Evolutionary conservation across 2,113 vertebrate genomes (phyloP).

Genomic region (Kryptolebias marmoratus): DNA sequence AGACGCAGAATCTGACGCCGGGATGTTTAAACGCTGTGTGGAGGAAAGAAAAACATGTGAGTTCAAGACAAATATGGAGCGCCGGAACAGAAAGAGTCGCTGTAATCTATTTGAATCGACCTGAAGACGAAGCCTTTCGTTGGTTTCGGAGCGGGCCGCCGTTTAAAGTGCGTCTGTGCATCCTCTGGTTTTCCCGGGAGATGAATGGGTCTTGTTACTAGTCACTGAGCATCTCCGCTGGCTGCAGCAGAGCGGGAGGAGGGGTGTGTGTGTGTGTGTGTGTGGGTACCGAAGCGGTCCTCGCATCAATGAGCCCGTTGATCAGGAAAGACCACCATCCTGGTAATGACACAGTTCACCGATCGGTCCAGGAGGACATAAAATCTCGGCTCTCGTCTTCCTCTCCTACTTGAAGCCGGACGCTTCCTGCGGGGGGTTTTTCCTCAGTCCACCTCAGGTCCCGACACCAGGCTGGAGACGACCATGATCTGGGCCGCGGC

Average conservation of each 20-base stretch:
- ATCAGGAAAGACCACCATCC: slow-evolving; percentile 69
- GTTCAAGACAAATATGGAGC: too few species aligned
- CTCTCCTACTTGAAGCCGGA: slow-evolving; percentile 47
- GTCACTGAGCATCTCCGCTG: slow-evolving; percentile 63
- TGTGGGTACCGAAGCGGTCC: slow-evolving; percentile 25
- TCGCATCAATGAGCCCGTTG: slow-evolving; percentile 75
- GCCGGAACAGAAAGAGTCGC: too few species aligned
- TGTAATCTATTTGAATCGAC: too few species aligned
- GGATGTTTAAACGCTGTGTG: not conserved
- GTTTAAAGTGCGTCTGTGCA: slow-evolving; percentile 10
- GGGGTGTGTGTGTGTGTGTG: not conserved
- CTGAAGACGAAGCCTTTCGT: too few species aligned
- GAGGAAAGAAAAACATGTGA: too few species aligned
- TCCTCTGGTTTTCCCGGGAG: slow-evolving; percentile 49
- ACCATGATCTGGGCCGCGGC: slow-evolving; percentile 50
- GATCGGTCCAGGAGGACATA: slow-evolving; percentile 46
- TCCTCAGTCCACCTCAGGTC: slow-evolving; percentile 53
- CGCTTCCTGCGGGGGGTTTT: not conserved
- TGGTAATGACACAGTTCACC: slow-evolving; percentile 69
- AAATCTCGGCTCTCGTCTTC: slow-evolving; percentile 44
- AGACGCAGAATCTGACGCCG: slow-evolving; percentile 12
- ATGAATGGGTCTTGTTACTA: slow-evolving; percentile 69
- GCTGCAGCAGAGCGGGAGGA: slow-evolving; percentile 15
- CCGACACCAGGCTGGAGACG: slow-evolving; percentile 11
- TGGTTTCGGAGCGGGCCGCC: too few species aligned